Conservation (phyloP, 2,888 invertebrate genomes). For the Willowsia nigromaculata region DNA sequence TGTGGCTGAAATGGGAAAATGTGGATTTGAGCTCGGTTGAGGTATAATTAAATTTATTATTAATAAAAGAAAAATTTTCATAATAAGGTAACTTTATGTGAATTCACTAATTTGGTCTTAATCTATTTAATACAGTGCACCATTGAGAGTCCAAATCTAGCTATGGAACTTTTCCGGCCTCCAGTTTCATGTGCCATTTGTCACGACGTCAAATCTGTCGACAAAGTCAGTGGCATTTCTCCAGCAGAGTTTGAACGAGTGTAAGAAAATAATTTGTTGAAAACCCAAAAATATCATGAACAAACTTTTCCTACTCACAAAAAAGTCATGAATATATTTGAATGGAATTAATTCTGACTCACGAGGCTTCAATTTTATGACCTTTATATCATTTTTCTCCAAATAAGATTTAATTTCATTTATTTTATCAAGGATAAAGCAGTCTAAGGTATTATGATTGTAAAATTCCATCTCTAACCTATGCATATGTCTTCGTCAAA, state of each 20-base stretch:
- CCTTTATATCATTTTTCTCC: no score
- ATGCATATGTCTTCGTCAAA: no score
- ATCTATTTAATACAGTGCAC: constrained; percentile 73
- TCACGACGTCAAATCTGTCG: constrained; percentile 75
- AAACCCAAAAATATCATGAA: neutral
- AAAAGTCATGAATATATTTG: no score
- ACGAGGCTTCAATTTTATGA: no score
- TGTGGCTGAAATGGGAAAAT: constrained; percentile 79
- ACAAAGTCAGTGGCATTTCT: constrained; percentile 76
- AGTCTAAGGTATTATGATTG: no score
- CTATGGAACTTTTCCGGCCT: constrained; percentile 78
- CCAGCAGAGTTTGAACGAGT: constrained; percentile 77
- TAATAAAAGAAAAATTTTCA: neutral
- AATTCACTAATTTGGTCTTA: neutral
- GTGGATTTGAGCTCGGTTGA: constrained; percentile 78
- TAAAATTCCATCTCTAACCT: no score
- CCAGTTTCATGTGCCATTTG: constrained; percentile 77
- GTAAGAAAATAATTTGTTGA: constrained; percentile 62
- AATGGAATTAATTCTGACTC: no score
- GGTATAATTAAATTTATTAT: constrained; percentile 51
- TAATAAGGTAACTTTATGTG: neutral
- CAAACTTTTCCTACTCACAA: neutral
- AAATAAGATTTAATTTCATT: no score
- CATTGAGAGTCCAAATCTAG: constrained; percentile 77
- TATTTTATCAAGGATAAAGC: no score